These are phyloP conservation scores for Apostichopus leukothele DNA, from an alignment of 53 echinoderm and acorn worm genomes.

Conservation along the genomic window DNA sequence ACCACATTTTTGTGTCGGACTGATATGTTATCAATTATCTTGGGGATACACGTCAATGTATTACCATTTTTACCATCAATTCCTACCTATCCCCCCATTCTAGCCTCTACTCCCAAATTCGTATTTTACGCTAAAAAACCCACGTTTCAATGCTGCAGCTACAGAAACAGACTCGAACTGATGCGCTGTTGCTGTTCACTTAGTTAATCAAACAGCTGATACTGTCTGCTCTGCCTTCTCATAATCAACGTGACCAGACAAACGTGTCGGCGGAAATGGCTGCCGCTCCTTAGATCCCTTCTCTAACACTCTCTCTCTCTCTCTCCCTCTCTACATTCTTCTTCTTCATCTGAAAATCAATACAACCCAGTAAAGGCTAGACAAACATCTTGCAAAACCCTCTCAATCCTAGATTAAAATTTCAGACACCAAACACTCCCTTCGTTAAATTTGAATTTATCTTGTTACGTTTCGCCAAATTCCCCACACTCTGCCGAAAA, in stretches of 20 bases:
- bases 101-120: neutral
- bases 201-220: slow-evolving; percentile 33
- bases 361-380: slow-evolving; percentile 30
- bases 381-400: slow-evolving; percentile 26
- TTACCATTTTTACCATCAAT: neutral
- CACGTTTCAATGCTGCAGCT: neutral
- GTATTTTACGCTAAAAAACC: neutral
- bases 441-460: slow-evolving; percentile 46
- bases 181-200: slow-evolving; percentile 1
- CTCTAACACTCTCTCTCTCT: neutral
- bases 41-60: no score
- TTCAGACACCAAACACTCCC: slow-evolving; percentile 47
- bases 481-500: slow-evolving; percentile 5
- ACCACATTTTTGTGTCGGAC: no score
- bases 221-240: neutral
- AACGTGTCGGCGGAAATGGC: slow-evolving; percentile 15
- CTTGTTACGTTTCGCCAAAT: slow-evolving; percentile 34
- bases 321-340: neutral
- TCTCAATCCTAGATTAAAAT: slow-evolving; percentile 36
- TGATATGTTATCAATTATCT: no score
- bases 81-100: neutral
- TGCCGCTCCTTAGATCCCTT: slow-evolving; percentile 14
- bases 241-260: slow-evolving; percentile 16
- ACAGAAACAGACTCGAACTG: neutral
- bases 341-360: slow-evolving; percentile 27